Conservation (phyloP, 2,113 vertebrate genomes). For the Tympanuchus pallidicinctus region DNA sequence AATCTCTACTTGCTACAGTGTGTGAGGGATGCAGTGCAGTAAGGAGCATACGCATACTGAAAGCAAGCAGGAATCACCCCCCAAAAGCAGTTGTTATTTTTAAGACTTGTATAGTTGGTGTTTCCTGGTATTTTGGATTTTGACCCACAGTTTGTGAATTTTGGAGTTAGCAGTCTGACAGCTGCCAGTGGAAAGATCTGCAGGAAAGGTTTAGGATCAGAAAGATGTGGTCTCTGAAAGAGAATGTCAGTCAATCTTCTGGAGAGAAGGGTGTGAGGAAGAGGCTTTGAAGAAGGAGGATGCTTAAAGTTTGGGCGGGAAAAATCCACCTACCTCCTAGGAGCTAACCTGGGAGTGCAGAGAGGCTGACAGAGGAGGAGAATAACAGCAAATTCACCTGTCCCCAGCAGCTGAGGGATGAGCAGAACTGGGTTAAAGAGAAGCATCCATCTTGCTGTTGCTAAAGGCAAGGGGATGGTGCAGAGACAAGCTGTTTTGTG, state of each 20-base stretch:
- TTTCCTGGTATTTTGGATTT: neutral
- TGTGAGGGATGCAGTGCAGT: neutral
- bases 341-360: neutral
- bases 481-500: neutral
- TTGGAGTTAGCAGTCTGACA: neutral
- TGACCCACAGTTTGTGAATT: neutral
- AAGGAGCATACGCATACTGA: fast-evolving
- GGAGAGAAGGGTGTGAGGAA: neutral
- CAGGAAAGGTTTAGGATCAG: neutral
- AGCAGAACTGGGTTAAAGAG: neutral
- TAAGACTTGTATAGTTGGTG: neutral
- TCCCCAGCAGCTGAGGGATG: neutral
- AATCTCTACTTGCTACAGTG: neutral
- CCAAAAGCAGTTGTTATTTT: neutral
- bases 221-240: neutral
- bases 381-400: neutral
- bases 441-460: neutral
- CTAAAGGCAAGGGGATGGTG: neutral
- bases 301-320: neutral
- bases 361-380: neutral
- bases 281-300: neutral
- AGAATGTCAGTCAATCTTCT: neutral
- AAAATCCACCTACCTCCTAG: neutral
- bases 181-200: neutral
- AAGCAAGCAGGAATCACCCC: neutral